Evolutionary conservation across 2,113 vertebrate genomes (phyloP).

Genomic region (Apus apus): DNA sequence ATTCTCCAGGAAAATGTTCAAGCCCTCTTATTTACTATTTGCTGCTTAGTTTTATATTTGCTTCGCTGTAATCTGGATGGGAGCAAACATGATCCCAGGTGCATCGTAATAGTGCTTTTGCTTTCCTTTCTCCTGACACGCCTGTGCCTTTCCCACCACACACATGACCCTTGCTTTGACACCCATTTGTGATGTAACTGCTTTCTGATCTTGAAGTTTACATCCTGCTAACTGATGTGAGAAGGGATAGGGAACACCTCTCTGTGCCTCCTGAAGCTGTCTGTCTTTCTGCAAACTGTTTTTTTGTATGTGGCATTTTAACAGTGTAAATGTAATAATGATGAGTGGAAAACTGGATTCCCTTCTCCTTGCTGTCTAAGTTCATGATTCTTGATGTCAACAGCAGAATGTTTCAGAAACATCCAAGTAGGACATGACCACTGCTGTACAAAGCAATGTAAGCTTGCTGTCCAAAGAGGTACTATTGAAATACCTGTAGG

Average conservation of each 20-base stretch:
- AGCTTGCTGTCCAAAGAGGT: fast-evolving
- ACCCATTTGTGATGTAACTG: neutral
- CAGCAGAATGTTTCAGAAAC: neutral
- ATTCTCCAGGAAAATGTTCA: neutral
- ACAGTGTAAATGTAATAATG: neutral
- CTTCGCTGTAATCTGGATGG: neutral
- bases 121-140: neutral
- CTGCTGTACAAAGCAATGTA: neutral
- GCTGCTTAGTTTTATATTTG: neutral
- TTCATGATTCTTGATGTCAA: neutral
- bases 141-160: neutral
- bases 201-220: neutral
- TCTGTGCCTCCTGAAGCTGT: neutral
- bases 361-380: neutral
- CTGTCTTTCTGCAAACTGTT: neutral
- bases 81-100: neutral
- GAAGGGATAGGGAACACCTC: neutral
- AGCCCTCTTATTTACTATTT: neutral
- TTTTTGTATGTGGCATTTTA: neutral
- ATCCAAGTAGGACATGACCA: neutral
- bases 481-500: neutral
- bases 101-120: neutral
- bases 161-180: too few species aligned
- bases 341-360: neutral
- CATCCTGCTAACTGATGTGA: neutral